Percentiles rank a stretch among this genome's conserved stretches.
These are phyloP conservation scores for Drosophila baimaii DNA, from an alignment of 1,140 invertebrate genomes.

Conservation along the genomic window DNA sequence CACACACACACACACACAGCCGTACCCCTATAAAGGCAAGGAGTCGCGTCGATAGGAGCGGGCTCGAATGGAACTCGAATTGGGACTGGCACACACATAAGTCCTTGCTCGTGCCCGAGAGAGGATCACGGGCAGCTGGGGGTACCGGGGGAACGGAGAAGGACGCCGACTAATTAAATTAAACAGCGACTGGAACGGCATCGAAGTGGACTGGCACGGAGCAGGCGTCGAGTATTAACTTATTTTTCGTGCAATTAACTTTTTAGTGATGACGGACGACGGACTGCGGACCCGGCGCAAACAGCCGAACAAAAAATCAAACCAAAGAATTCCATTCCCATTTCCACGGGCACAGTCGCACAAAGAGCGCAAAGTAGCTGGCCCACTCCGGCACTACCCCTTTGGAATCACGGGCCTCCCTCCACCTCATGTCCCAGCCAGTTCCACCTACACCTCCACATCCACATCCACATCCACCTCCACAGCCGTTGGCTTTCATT, in stretches of 20 bases:
- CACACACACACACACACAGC: conserved; percentile 1
- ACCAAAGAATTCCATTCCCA: conserved; percentile 81
- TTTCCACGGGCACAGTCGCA: conserved; percentile 54
- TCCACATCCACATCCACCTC: background rate
- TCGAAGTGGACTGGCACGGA: conserved; percentile 52
- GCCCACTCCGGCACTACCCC: conserved; percentile 4
- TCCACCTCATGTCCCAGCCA: background rate
- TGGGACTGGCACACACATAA: conserved; percentile 31
- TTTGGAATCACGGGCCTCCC: background rate
- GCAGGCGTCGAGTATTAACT: conserved; percentile 70
- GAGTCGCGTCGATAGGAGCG: conserved; percentile 41
- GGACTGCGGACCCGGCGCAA: conserved; percentile 42
- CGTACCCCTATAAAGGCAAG: conserved; percentile 27
- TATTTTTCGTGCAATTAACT: conserved; percentile 83
- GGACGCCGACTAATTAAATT: conserved; percentile 75
- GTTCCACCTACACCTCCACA: background rate
- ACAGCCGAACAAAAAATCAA: conserved; percentile 76
- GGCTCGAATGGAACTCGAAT: conserved; percentile 30
- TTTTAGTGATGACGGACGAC: conserved; percentile 68
- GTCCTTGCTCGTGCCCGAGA: conserved; percentile 6
- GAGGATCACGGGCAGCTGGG: background rate
- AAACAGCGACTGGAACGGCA: conserved; percentile 72
- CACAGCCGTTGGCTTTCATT: conserved; percentile 54
- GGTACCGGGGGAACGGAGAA: conserved; percentile 24
- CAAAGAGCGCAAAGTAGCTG: conserved; percentile 71